Conservation (phyloP, 2,797 vertebrate genomes). For the Argya squamiceps region DNA sequence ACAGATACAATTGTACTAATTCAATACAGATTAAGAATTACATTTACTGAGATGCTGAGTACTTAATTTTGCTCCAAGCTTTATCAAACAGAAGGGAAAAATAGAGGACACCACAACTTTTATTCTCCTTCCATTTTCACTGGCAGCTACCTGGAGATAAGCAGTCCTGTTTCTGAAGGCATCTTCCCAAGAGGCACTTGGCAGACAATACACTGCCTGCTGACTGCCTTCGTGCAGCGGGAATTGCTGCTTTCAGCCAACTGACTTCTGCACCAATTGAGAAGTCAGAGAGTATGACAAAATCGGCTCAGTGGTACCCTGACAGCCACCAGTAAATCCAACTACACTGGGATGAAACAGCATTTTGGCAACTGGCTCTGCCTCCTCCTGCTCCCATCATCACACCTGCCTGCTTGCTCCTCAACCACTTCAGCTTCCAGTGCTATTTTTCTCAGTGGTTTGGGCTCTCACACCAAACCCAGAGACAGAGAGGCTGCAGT, state of each 20-base stretch:
- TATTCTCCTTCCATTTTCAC: background rate
- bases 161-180: background rate
- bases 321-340: background rate
- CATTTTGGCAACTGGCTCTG: background rate
- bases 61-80: background rate
- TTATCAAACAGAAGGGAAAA: background rate
- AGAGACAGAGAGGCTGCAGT: background rate
- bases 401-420: rapidly evolving
- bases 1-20: background rate
- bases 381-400: background rate
- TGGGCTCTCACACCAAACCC: background rate
- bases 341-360: background rate
- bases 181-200: slow-evolving; percentile 9
- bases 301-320: background rate
- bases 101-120: background rate
- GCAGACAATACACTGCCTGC: background rate
- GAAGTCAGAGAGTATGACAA: background rate
- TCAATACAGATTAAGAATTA: background rate
- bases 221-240: background rate
- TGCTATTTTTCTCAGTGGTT: background rate
- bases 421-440: background rate
- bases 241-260: background rate
- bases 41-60: background rate
- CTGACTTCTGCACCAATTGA: background rate
- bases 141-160: slow-evolving; percentile 5